Conservation (phyloP, 2,888 invertebrate genomes). For the Philonicus albiceps region DNA sequence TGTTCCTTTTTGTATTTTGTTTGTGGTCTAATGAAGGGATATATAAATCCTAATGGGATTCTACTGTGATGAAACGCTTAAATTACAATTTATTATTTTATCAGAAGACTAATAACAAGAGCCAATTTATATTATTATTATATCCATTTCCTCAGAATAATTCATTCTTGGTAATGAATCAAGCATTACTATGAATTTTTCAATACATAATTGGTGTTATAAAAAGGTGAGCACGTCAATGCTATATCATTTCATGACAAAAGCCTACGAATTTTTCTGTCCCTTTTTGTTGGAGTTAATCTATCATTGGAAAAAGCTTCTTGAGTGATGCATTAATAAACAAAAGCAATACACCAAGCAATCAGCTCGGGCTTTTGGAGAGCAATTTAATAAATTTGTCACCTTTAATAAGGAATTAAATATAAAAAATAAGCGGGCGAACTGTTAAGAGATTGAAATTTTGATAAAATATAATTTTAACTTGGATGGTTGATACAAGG, state of each 20-base stretch:
- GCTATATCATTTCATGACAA: background rate
- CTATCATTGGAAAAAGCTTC: background rate
- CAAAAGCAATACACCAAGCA: background rate
- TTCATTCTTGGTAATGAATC: background rate
- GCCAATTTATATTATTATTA: background rate
- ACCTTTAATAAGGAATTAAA: background rate
- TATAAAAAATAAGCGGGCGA: background rate
- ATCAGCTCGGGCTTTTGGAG: background rate
- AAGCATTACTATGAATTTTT: background rate
- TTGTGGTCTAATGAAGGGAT: background rate
- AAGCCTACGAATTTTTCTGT: background rate
- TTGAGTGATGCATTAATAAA: background rate
- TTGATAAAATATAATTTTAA: background rate
- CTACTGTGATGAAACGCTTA: background rate
- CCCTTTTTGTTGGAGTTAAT: background rate
- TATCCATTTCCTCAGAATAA: background rate
- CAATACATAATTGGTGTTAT: background rate
- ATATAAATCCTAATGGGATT: background rate
- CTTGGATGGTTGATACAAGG: background rate
- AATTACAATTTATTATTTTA: background rate
- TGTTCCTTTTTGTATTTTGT: background rate
- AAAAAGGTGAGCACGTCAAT: background rate
- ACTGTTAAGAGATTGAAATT: background rate
- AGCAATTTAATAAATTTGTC: background rate
- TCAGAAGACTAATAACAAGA: background rate